A percentile compares a stretch with the other conserved stretches of the same genome.
Conservation (phyloP, 2,888 invertebrate genomes). For the Tachina grossa region DNA sequence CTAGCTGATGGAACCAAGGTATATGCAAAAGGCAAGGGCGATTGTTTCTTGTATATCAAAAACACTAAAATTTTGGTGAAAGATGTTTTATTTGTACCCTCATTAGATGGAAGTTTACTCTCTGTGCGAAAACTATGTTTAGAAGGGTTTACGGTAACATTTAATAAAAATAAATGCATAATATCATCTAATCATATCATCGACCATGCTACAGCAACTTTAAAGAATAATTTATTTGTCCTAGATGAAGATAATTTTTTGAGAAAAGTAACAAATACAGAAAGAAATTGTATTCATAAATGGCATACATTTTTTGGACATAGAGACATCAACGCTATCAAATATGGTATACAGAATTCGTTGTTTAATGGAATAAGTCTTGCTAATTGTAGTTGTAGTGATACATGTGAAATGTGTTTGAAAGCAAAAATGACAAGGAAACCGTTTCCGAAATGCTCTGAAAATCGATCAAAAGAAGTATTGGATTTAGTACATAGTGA, state of each 20-base stretch:
- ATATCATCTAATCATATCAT: slow-evolving; percentile 4
- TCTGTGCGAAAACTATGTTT: neutral
- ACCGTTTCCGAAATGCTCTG: neutral
- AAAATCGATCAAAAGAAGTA: neutral
- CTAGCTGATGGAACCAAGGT: neutral
- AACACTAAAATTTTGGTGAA: neutral
- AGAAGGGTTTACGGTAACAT: slow-evolving; percentile 9
- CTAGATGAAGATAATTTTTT: too few relatives aligned
- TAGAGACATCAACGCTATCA: slow-evolving; percentile 7
- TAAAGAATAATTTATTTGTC: too few relatives aligned
- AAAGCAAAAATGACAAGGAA: too few relatives aligned
- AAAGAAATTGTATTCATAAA: neutral
- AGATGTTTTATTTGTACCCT: too few relatives aligned
- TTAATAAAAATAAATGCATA: neutral
- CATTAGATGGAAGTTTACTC: too few relatives aligned
- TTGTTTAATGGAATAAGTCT: slow-evolving; percentile 4
- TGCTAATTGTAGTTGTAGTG: slow-evolving; percentile 3
- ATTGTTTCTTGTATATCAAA: neutral
- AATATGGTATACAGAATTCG: neutral
- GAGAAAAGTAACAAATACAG: slow-evolving; percentile 1
- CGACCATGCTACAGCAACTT: slow-evolving; percentile 1
- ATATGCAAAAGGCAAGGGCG: neutral
- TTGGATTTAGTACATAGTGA: neutral
- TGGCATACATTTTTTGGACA: neutral
- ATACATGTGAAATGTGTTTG: neutral